phyloP scores from a whole-genome alignment of 2,888 invertebrate genomes.

The Caenorhabditis zanzibari region DNA sequence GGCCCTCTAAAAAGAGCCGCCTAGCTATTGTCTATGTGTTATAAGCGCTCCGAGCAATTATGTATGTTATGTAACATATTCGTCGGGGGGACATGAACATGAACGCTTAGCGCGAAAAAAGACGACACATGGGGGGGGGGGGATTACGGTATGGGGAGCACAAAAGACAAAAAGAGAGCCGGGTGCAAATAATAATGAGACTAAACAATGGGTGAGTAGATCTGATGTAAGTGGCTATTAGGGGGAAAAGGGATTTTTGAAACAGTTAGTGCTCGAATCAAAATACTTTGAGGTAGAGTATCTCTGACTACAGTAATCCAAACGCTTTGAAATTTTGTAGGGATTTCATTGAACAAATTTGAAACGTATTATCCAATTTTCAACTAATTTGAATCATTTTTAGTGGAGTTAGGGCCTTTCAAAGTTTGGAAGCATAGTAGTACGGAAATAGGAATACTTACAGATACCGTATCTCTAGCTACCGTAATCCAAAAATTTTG shows the following conservation, averaged over 20 bases:
- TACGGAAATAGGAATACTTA: no score
- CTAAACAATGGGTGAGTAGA: not conserved
- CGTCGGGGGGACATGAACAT: not conserved
- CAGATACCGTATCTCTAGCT: no score
- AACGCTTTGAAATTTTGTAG: not conserved
- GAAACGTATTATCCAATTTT: no score
- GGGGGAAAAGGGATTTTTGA: not conserved
- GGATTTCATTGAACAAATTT: no score
- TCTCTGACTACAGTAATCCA: not conserved
- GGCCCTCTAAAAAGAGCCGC: not conserved
- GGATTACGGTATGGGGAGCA: slow-evolving; percentile 25
- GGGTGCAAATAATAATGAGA: slow-evolving; percentile 15
- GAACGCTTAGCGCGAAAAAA: not conserved
- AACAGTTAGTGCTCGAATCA: not conserved
- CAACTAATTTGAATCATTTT: no score
- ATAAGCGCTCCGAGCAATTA: slow-evolving; percentile 52
- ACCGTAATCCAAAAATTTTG: no score
- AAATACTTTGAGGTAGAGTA: no score
- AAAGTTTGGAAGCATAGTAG: no score
- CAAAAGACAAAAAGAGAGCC: not conserved
- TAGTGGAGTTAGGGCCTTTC: not conserved
- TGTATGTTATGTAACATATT: slow-evolving; percentile 65
- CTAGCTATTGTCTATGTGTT: slow-evolving; percentile 13
- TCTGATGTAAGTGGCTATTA: no score
- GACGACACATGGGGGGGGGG: not conserved